phyloP scores from a whole-genome alignment of 2,113 vertebrate species.

The Salvator merianae region DNA sequence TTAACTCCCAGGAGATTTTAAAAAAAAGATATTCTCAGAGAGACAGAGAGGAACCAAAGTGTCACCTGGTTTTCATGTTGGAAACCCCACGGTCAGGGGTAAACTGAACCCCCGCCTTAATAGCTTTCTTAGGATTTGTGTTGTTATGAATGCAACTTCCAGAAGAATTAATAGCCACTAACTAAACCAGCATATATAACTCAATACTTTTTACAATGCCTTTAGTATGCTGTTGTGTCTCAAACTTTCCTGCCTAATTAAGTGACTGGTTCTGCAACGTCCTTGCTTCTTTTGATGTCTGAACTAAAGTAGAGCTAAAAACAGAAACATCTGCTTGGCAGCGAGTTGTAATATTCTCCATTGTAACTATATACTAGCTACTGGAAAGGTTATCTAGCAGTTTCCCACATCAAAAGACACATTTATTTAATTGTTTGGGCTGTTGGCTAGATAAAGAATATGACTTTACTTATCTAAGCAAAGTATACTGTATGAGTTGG shows the following conservation, averaged over 20 bases:
- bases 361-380: constrained; percentile 36
- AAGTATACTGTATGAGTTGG: constrained; percentile 59
- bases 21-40: not conserved
- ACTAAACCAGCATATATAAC: no score
- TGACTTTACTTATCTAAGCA: constrained; percentile 57
- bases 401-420: constrained; percentile 61
- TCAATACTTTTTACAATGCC: not conserved
- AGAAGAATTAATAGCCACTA: not conserved
- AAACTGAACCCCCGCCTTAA: not conserved
- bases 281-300: constrained; percentile 60
- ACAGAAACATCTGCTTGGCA: constrained; percentile 31
- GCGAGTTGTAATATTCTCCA: constrained; percentile 45
- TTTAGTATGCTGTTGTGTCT: not conserved
- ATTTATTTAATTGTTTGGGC: constrained; percentile 66
- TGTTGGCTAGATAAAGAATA: constrained; percentile 67
- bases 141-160: not conserved
- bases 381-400: constrained; percentile 49
- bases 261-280: constrained; percentile 1
- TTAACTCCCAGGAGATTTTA: no score
- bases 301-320: constrained; percentile 40
- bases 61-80: not conserved
- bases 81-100: not conserved
- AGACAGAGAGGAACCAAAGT: not conserved
- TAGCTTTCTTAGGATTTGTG: not conserved
- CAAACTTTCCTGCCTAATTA: not conserved